Evolutionary conservation across 2,888 invertebrate genomes (phyloP), one percentile per base, ranked within the genome.

Genomic region (Drosophila vallismaia): DNA sequence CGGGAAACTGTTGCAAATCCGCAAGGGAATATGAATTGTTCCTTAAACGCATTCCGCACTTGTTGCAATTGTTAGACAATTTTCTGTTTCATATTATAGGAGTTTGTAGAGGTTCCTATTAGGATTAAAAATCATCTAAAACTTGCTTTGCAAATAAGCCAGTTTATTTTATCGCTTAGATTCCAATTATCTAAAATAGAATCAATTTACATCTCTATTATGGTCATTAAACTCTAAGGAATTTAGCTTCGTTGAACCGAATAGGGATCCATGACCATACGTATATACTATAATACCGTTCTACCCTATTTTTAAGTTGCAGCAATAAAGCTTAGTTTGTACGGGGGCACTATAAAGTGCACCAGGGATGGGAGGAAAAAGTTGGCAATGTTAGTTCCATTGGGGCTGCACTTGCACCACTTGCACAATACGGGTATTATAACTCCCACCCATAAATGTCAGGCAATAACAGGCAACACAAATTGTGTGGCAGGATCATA

Each of bases 401-500:
- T 24, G 44, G 44, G 44, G 24, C 24, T 44, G 44, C 10, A 44
- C 54, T 48, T 62, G 5, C 24, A 8, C 14, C 40, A 19, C 19
- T 19, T 19, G 19, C 19, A 19, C 54, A 8, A 24, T 63, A 14
- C 60, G 48, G 33, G 14, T 48, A 48, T 62, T 40, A 48, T 62
- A 48, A 62, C 40, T 55, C 44, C 48, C 40, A 19, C 28, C 40
- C 64, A 68, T 66, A 53, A 67, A 67, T 66, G 64, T 67, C 46
- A 12, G 64, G 68, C 64, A 66, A 67, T 67, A 64, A 42, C 28
- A 8, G 48, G 53, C 40, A 12, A 36, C 64, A 40, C 53, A 66
- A 67, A 66, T 67, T 52, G 52, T 38, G 64, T 64, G 64, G 45
- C 64, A 66, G 64, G 64, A 66, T 68, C 68, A 66, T 66, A 68